Evolutionary conservation across 1,140 invertebrate genomes (phyloP).

Genomic region (Panulirus ornatus): DNA sequence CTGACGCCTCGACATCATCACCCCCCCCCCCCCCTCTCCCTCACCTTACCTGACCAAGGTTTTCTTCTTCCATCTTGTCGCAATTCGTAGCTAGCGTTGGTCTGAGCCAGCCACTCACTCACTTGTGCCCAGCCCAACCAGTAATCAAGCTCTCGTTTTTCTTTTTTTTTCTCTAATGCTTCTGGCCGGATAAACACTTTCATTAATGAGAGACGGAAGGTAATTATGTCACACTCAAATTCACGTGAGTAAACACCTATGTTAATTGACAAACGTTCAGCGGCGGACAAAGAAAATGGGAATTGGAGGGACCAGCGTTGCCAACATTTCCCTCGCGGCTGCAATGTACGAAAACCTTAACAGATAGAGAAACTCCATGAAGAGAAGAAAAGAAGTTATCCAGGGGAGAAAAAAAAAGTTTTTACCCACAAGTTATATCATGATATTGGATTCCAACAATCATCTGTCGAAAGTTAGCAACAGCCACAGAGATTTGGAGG

Average conservation of each 20-base stretch:
- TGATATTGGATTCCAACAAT: slow-evolving; percentile 1
- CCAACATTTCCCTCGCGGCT: too few relatives aligned
- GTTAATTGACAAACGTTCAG: slow-evolving; percentile 60
- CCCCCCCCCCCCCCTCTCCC: background rate
- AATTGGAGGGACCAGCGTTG: slow-evolving; percentile 19
- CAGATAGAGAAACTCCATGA: background rate
- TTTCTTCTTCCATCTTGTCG: background rate
- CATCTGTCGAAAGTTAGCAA: background rate
- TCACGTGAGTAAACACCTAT: slow-evolving; percentile 54
- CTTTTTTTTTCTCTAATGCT: too few relatives aligned
- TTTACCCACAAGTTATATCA: background rate
- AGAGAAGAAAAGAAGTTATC: background rate
- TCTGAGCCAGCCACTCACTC: too few relatives aligned
- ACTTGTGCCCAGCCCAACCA: too few relatives aligned
- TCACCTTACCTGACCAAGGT: background rate
- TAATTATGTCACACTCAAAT: slow-evolving; percentile 57
- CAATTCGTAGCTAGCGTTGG: too few relatives aligned
- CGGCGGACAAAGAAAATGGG: slow-evolving; percentile 47
- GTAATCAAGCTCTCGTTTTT: too few relatives aligned
- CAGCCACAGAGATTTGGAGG: background rate
- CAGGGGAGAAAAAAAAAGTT: too few relatives aligned
- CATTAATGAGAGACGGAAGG: slow-evolving; percentile 51
- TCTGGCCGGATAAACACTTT: slow-evolving; percentile 46
- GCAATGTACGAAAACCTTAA: too few relatives aligned
- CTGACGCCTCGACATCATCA: background rate